Base-by-base conservation (phyloP, 2,797 vertebrate species). In the Sphaeramia orbicularis region DNA sequence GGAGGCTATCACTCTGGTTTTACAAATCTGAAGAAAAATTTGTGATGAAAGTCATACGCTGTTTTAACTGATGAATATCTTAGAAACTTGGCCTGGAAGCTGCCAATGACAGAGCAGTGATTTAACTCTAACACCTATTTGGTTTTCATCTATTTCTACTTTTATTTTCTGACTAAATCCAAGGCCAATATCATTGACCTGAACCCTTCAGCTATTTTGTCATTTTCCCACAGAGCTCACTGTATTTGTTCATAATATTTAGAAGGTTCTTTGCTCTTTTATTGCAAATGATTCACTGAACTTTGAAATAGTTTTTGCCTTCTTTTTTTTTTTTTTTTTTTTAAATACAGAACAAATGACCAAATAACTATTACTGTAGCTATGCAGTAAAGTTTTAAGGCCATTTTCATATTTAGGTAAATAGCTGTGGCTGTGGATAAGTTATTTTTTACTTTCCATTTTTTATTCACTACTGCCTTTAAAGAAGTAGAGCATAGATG, bases 161-260 rank as follows among this genome's bases (percentile, higher is more conserved):
- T n/a, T n/a, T n/a, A 21, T 56, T 60, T 37, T 30, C 27, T 60
- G 18, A 55, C 15, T 18, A 35, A 12, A 53, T 15, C 50, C 4
- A 40, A 55, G 44, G 38, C 7, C 9, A 2, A 50, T 37, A 21
- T 11, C 8, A 48, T 37, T 37, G 15, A 50, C 44, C 65, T 53
- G 21, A 44, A 53, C 13, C 4, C 3, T 0, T 5, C 35, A 51
- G 40, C 7, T 35, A 45, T 32, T 1, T 9, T 35, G n/a, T 32
- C 30, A n/a, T 15, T 43, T 52, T 52, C 64, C 35, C 18, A 60
- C 47, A 71, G 65, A 70, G 67, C 27, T 62, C 65, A 68, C 70
- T 76, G 71, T 82, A 79, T 55, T 62, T 78, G 68, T 76, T 73
- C 41, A 78, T 83, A 76, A 42, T 38, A 40, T 38, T 5, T 18